phyloP scores from a whole-genome alignment of 1,140 invertebrate species.

The Bathynomus jamesi region DNA sequence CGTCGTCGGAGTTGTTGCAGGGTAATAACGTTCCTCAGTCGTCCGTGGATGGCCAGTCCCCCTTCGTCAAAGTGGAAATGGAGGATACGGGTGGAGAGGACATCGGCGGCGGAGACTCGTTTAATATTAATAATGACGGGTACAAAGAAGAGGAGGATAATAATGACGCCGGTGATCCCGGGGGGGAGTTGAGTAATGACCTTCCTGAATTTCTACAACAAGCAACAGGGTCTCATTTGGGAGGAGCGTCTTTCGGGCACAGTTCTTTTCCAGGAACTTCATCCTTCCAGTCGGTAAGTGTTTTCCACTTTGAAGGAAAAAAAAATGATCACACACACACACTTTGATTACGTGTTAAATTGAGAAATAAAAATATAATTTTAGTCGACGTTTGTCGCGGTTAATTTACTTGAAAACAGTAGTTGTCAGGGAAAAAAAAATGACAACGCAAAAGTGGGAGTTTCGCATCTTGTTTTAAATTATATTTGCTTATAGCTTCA shows the following conservation, averaged over 20 bases:
- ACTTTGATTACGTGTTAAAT: too few species aligned
- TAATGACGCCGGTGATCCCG: constrained; percentile 15
- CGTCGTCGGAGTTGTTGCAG: neutral
- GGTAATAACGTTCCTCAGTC: constrained; percentile 5
- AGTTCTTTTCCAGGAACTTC: constrained; percentile 32
- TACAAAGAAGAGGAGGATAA: constrained; percentile 29
- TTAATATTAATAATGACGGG: constrained; percentile 29
- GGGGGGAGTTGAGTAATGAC: constrained; percentile 27
- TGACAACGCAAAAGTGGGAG: too few species aligned
- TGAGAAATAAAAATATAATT: too few species aligned
- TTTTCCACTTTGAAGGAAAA: too few species aligned
- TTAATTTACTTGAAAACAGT: too few species aligned
- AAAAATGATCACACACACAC: too few species aligned
- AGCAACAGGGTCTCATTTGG: constrained; percentile 20
- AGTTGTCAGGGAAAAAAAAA: too few species aligned
- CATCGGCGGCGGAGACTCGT: constrained; percentile 20
- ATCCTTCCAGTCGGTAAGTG: constrained; percentile 34
- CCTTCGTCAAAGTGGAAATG: constrained; percentile 35
- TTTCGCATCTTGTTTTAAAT: too few species aligned
- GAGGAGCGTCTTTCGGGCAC: constrained; percentile 19
- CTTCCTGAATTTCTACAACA: constrained; percentile 35
- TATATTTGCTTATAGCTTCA: too few species aligned
- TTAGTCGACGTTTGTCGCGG: too few species aligned
- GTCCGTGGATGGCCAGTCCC: constrained; percentile 14
- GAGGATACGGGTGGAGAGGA: constrained; percentile 22